These are phyloP conservation scores for Lagopus leucura DNA, from an alignment of 2,113 vertebrate genomes.

Conservation along the genomic window DNA sequence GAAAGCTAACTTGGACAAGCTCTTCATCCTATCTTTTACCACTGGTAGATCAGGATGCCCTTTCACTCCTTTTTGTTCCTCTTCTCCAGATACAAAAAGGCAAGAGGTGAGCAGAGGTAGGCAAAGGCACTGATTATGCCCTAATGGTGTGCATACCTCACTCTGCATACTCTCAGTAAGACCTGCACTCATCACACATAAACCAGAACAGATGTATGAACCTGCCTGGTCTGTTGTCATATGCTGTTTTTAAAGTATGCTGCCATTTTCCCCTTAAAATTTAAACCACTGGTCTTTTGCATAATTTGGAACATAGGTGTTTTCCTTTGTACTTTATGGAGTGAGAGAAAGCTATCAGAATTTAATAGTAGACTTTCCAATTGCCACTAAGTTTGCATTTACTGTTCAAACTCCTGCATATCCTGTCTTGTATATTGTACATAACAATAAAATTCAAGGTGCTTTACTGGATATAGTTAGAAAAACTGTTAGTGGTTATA, in stretches of 20 bases:
- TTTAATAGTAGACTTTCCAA: background rate
- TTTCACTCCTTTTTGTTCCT: background rate
- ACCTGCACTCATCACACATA: background rate
- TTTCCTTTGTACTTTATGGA: background rate
- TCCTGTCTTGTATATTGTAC: background rate
- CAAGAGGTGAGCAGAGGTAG: background rate
- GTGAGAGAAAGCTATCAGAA: background rate
- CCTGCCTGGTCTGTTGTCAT: background rate
- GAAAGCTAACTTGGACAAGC: background rate
- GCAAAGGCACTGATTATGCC: background rate
- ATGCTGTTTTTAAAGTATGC: background rate
- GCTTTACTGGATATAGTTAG: background rate
- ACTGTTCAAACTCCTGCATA: background rate
- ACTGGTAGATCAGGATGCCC: background rate
- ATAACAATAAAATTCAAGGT: background rate
- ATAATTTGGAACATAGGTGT: background rate
- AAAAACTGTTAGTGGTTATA: background rate
- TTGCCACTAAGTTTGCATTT: background rate
- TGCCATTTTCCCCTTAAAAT: background rate
- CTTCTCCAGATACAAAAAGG: background rate
- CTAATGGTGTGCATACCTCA: background rate
- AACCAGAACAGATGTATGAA: background rate
- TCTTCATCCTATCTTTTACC: background rate
- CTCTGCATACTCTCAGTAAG: background rate
- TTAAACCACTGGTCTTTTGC: background rate